A percentile compares a stretch with the other conserved stretches of the same genome.
Conservation (phyloP, 2,888 invertebrate species). For the Scrobipalpa atriplicella region DNA sequence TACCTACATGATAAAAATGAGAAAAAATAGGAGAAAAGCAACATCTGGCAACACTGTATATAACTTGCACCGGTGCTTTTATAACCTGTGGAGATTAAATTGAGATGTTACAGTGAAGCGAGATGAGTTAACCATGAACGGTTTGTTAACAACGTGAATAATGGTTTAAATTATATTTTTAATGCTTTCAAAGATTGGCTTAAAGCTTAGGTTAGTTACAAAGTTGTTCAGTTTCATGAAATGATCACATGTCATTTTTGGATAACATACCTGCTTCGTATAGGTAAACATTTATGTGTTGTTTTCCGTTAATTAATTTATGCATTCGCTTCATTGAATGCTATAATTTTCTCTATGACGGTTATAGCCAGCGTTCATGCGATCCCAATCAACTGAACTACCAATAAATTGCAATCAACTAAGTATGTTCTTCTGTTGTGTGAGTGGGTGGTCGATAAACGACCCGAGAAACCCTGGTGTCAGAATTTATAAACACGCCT, state of each 20-base stretch:
- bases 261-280: too few relatives aligned
- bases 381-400: background rate
- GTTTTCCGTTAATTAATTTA: background rate
- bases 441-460: too few relatives aligned
- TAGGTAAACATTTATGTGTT: background rate
- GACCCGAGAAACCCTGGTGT: too few relatives aligned
- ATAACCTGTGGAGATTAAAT: background rate
- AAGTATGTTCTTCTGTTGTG: background rate
- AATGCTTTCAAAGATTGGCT: too few relatives aligned
- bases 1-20: too few relatives aligned
- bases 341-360: background rate
- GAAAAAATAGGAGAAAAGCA: too few relatives aligned
- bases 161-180: background rate
- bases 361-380: background rate
- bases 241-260: too few relatives aligned
- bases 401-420: background rate
- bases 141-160: conserved; percentile 7
- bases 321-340: background rate
- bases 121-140: background rate
- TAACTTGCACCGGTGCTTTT: conserved; percentile 6
- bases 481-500: too few relatives aligned
- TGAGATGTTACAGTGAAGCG: conserved; percentile 1
- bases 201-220: too few relatives aligned
- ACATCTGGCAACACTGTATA: background rate
- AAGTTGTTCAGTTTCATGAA: too few relatives aligned